Base-by-base conservation (phyloP, 35 echinoderm and acorn worm genomes). In the Lytechinus variegatus region DNA sequence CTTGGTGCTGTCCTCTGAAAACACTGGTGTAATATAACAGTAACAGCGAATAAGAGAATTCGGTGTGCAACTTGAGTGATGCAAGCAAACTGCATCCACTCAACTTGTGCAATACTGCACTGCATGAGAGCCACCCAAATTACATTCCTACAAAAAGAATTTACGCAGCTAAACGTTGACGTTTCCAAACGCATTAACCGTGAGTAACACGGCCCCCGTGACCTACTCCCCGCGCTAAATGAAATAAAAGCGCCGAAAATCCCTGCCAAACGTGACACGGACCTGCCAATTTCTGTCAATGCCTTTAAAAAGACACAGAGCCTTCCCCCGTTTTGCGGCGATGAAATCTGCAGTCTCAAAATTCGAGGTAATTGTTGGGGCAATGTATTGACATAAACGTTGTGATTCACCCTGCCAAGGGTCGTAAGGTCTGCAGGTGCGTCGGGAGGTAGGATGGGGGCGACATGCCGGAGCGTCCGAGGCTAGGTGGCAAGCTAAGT, bases 321-420 rank as follows among this genome's bases (percentile, higher is more conserved):
- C 66, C 66, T 79, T n/a, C 61, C 66, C 66, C 66, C 66, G n/a
- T 79, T 79, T 79, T 14, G 66, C 66, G 66, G 66, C 66, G 14
- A 79, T 79, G 66, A 79, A 79, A 79, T 79, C n/a, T 79, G 66
- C 66, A 79, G 66, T 79, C 66, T 79, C 66, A 79, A 79, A 79
- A 79, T 79, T 79, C 14, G 66, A 79, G 66, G 16, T 79, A 79
- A 79, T 79, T 79, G 66, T 24, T 19, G 66, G 66, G 66, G 66
- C 66, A 24, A 19, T 79, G 12, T 79, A 79, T 79, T 79, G 66
- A 79, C 66, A 79, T 79, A 24, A 79, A 79, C 66, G 14, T 19
- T 24, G 66, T 79, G 66, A 79, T 79, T 79, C 66, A 79, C 66
- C 6, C 5, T 7, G 66, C 66, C 6, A 79, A 6, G 8, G 66